Conservation (phyloP, 2,797 vertebrate genomes). For the Cheirogaleus major region DNA sequence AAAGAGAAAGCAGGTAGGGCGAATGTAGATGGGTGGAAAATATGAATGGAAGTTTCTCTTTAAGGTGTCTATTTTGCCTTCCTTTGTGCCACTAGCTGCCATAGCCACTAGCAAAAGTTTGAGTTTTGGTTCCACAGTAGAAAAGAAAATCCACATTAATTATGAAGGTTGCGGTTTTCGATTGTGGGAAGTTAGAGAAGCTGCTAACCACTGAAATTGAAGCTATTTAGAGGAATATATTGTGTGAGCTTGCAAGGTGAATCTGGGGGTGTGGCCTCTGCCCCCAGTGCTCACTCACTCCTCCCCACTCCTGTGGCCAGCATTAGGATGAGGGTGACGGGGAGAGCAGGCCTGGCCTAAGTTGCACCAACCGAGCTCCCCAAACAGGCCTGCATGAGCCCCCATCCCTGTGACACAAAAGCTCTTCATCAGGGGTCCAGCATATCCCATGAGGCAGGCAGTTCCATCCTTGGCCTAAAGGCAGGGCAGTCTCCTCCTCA, state of each 20-base stretch:
- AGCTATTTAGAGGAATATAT: not conserved
- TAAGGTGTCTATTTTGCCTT: not conserved
- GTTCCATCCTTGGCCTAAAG: not conserved
- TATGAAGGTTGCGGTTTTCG: not conserved
- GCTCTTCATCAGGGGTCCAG: not conserved
- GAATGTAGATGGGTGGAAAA: not conserved
- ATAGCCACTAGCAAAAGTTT: not conserved
- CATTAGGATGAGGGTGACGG: not conserved
- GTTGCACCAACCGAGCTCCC: not conserved
- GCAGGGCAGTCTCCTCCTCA: too few species aligned
- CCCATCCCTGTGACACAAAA: not conserved
- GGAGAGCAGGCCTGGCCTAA: not conserved
- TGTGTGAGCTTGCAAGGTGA: not conserved
- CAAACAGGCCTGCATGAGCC: not conserved
- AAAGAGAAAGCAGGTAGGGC: too few species aligned
- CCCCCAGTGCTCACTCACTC: not conserved
- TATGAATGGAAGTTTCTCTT: not conserved
- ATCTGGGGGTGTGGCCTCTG: not conserved
- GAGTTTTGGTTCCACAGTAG: not conserved
- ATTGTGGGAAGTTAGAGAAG: not conserved
- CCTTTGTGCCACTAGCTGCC: not conserved
- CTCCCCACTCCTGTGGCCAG: rapidly evolving
- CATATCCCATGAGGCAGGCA: too few species aligned
- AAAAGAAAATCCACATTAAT: not conserved
- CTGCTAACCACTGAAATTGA: not conserved